Evolutionary conservation across 2,888 invertebrate genomes (phyloP), one percentile per base, ranked within the genome.

Genomic region (Sialis fuliginosa): DNA sequence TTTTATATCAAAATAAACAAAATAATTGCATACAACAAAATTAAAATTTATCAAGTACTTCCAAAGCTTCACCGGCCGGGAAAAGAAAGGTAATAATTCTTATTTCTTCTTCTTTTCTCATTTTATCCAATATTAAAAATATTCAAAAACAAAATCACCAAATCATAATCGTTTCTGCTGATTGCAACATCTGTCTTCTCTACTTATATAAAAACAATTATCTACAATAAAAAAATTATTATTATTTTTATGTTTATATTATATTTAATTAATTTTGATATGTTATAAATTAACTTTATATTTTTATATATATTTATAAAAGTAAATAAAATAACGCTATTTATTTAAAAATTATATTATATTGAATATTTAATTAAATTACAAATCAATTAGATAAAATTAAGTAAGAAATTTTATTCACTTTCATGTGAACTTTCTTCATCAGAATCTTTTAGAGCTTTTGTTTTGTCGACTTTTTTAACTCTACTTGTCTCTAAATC

Each of bases 401-500:
- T 37, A 10, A 7, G n/a, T 10, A 6, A 10, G n/a, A 37, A n/a
- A 8, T n/a, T 10, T 56, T 55, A 60, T 49, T 62, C 61, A 52
- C 59, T 60, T 39, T 59, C 63, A 43, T 56, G 56, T 31, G 47
- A 45, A 48, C 62, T 62, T 33, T 51, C 51, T 32, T 63, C 60
- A 56, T 88, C 88, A 0, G 87, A 87, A 62, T 87, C 88, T 56
- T 83, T 79, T 33, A 89, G 68, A 0, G 81, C 82, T 60, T 85
- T 86, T 2, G 81, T 74, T 57, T 86, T 81, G 59, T 83, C 83
- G 32, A 76, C 66, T 45, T 83, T 79, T 47, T 81, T 76, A 31
- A 77, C 77, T 48, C 83, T 74, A 1, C 78, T 68, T 0, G 79
- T 77, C 56, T 90, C 89, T 52, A 88, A 78, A 58, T 88, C 88